phyloP scores from a whole-genome alignment of 1,140 invertebrate genomes.

The Eulimnadia texana region DNA sequence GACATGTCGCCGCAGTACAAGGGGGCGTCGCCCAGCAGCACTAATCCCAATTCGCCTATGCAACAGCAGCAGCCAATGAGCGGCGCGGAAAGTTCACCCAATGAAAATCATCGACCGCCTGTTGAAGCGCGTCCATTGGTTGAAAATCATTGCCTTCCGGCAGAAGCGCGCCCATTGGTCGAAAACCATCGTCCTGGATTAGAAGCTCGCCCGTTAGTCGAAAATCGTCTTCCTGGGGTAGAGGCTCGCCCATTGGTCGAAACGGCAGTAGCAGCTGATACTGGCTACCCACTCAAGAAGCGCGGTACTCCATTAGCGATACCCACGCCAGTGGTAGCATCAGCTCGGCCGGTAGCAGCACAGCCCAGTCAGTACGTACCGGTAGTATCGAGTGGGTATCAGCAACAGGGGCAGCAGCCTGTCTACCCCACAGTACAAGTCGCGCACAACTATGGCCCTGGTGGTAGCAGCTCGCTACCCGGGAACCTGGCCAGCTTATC shows the following conservation, averaged over 20 bases:
- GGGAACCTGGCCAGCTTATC: slow-evolving; percentile 39
- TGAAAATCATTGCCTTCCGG: background rate
- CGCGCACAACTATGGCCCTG: slow-evolving; percentile 13
- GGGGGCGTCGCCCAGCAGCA: slow-evolving; percentile 34
- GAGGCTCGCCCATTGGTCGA: background rate
- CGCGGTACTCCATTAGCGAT: background rate
- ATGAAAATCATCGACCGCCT: too few relatives aligned
- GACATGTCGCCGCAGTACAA: slow-evolving; percentile 55
- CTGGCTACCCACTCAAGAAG: slow-evolving; percentile 13
- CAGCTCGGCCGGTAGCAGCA: slow-evolving; percentile 6
- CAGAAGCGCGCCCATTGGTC: too few relatives aligned
- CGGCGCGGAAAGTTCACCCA: background rate
- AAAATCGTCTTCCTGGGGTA: too few relatives aligned
- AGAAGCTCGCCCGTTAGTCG: too few relatives aligned
- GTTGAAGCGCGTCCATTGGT: too few relatives aligned
- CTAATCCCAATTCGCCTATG: slow-evolving; percentile 1
- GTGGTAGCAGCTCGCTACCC: slow-evolving; percentile 21
- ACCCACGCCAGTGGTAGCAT: background rate
- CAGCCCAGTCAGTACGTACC: slow-evolving; percentile 8
- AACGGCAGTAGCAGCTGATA: slow-evolving; percentile 3
- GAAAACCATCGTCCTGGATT: too few relatives aligned
- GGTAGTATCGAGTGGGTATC: slow-evolving; percentile 10
- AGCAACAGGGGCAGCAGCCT: slow-evolving; percentile 14
- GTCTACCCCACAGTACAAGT: slow-evolving; percentile 10
- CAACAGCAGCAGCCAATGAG: background rate